Evolutionary conservation across 2,797 vertebrate species (phyloP).

Genomic region (Todus mexicanus): DNA sequence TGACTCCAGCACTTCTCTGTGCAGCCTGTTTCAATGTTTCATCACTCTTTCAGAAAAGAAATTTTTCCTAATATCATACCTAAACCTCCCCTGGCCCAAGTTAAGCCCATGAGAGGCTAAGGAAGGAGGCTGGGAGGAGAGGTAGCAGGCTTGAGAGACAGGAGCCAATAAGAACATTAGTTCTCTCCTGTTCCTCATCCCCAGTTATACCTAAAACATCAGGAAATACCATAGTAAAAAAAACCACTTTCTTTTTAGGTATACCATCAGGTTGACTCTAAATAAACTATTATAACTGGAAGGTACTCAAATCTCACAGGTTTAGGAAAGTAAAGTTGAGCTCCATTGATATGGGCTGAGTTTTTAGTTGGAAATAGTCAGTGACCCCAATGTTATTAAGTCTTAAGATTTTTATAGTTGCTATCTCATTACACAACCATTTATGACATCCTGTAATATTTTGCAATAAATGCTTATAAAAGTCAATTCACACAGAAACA

Average conservation of each 20-base stretch:
- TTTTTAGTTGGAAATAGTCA: slow-evolving; percentile 21
- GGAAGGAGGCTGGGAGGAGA: neutral
- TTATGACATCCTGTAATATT: slow-evolving; percentile 48
- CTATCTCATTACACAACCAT: slow-evolving; percentile 41
- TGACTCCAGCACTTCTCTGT: too few relatives aligned
- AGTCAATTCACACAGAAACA: neutral
- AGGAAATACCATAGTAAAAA: slow-evolving; percentile 7
- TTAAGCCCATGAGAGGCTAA: neutral
- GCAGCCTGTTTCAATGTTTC: too few relatives aligned
- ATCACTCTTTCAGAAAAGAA: too few relatives aligned
- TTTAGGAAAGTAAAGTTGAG: neutral
- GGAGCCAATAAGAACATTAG: neutral
- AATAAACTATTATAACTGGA: slow-evolving; percentile 49
- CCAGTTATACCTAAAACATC: neutral
- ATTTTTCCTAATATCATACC: too few relatives aligned
- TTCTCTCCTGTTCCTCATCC: neutral
- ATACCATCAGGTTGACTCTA: neutral
- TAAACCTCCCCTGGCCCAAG: too few relatives aligned
- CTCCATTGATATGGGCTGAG: neutral
- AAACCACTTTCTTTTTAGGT: neutral
- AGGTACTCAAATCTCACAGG: slow-evolving; percentile 27
- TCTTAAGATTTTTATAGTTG: slow-evolving; percentile 13
- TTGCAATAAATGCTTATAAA: slow-evolving; percentile 18
- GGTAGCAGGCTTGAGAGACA: neutral
- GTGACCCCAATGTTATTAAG: slow-evolving; percentile 13